phyloP scores from a whole-genome alignment of 2,797 vertebrate genomes.

The Ispidina picta region DNA sequence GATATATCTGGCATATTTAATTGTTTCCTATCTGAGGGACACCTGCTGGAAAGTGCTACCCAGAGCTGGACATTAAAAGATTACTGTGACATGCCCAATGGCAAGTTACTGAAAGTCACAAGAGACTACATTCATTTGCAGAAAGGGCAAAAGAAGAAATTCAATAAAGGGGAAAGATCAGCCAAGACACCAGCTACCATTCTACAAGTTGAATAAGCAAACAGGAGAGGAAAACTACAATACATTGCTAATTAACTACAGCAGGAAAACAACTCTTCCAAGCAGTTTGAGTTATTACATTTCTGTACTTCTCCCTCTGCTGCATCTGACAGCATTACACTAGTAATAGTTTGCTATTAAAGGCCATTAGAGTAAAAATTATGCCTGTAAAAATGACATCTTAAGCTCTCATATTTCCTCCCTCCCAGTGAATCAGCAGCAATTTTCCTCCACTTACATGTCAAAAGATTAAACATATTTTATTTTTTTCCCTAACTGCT shows the following conservation, averaged over 20 bases:
- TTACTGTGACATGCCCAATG: not conserved
- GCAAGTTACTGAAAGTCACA: not conserved
- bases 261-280: slow-evolving; percentile 25
- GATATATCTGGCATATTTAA: not conserved
- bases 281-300: slow-evolving; percentile 2
- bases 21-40: not conserved
- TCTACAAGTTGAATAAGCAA: slow-evolving; percentile 12
- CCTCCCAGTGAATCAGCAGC: slow-evolving; percentile 43
- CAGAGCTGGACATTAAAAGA: not conserved
- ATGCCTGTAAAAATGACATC: slow-evolving; percentile 51
- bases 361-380: slow-evolving; percentile 62
- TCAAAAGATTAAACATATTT: not conserved
- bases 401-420: slow-evolving; percentile 37
- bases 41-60: not conserved
- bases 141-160: not conserved
- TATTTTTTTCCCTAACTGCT: not conserved
- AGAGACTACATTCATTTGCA: not conserved
- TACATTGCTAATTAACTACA: slow-evolving; percentile 36
- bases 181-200: not conserved
- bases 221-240: not conserved
- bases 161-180: not conserved
- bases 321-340: slow-evolving; percentile 47
- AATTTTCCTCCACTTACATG: slow-evolving; percentile 36
- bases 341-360: slow-evolving; percentile 24
- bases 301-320: slow-evolving; percentile 13